Conservation (phyloP, 53 echinoderm and acorn worm genomes). For the Astropecten irregularis region DNA sequence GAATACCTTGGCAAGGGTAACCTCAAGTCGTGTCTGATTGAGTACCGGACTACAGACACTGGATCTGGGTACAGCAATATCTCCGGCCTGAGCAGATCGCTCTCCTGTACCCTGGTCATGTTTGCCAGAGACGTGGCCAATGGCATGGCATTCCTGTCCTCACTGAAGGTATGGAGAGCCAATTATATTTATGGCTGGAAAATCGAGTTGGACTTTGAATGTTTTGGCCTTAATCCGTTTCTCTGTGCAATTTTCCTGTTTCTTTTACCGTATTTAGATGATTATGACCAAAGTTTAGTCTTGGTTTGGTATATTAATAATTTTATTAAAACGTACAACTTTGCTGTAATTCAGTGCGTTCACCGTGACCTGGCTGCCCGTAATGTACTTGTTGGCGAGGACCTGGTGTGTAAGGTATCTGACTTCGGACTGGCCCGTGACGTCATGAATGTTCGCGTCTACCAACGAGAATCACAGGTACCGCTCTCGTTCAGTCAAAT, state of each 20-base stretch:
- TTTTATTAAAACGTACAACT: no score
- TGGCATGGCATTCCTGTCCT: slow-evolving; percentile 58
- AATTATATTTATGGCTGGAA: no score
- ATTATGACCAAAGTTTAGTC: no score
- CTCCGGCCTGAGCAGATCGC: slow-evolving; percentile 40
- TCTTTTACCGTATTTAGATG: no score
- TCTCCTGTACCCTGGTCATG: slow-evolving; percentile 24
- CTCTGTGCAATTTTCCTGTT: no score
- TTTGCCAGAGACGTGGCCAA: slow-evolving; percentile 55
- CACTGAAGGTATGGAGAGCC: slow-evolving; percentile 32
- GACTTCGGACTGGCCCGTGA: slow-evolving; percentile 28
- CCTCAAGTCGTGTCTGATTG: slow-evolving; percentile 14
- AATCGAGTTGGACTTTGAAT: no score
- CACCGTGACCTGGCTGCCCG: slow-evolving; percentile 24
- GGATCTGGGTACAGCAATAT: no score
- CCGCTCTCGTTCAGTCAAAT: no score
- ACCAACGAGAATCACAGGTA: slow-evolving; percentile 34
- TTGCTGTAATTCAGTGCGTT: not conserved
- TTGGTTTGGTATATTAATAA: no score
- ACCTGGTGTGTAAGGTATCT: slow-evolving; percentile 29
- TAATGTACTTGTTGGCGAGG: not conserved
- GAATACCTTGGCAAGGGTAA: slow-evolving; percentile 39
- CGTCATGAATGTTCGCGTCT: slow-evolving; percentile 39
- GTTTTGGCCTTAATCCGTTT: no score
- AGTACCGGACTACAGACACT: not conserved